Evolutionary conservation across 2,888 invertebrate species (phyloP).

Genomic region (Horisme vitalbata): DNA sequence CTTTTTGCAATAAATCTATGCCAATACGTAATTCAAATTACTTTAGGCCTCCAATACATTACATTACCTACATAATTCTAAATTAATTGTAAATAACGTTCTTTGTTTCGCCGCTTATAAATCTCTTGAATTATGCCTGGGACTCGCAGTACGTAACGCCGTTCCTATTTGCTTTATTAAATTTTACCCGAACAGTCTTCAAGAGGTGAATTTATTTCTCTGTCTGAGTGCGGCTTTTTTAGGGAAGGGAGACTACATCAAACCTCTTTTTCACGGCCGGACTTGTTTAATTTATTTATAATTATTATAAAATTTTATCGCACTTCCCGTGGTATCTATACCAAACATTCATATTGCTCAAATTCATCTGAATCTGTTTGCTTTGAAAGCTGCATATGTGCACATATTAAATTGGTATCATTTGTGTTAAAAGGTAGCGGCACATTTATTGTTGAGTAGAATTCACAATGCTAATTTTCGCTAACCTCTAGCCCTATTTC

Average conservation of each 20-base stretch:
- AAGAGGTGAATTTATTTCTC: conserved; percentile 62
- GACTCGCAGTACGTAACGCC: conserved; percentile 54
- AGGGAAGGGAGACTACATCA: conserved; percentile 9
- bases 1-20: conserved; percentile 1
- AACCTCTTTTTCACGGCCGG: too few species aligned
- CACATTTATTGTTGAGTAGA: too few species aligned
- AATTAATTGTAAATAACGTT: conserved; percentile 65
- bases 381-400: too few species aligned
- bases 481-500: too few species aligned
- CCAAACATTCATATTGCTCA: too few species aligned
- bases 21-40: conserved; percentile 17
- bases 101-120: conserved; percentile 60
- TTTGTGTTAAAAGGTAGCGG: too few species aligned
- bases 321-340: too few species aligned
- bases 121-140: conserved; percentile 66
- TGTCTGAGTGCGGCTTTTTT: conserved; percentile 52
- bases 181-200: conserved; percentile 64
- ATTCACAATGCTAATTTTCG: too few species aligned
- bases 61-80: conserved; percentile 57
- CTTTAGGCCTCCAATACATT: conserved; percentile 44
- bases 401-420: too few species aligned
- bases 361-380: too few species aligned
- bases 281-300: too few species aligned
- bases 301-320: too few species aligned
- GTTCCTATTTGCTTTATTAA: conserved; percentile 72